Evolutionary conservation across 2,113 vertebrate genomes (phyloP).

Genomic region (Zosterops hypoxanthus): DNA sequence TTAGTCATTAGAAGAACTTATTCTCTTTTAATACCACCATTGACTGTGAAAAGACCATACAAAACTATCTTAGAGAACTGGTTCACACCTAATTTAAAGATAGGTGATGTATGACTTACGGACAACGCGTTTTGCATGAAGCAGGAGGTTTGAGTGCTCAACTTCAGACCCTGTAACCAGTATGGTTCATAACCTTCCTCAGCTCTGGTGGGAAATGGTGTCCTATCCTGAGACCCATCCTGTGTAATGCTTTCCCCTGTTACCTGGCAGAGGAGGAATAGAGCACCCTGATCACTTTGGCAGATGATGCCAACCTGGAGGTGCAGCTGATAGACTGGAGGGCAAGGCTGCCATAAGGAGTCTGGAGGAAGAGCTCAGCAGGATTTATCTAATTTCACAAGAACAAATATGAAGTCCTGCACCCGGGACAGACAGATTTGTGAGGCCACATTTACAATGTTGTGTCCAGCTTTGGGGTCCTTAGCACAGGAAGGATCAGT

Average conservation of each 20-base stretch:
- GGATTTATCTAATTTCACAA: background rate
- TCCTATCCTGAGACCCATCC: background rate
- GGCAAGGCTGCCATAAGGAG: background rate
- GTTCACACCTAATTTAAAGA: background rate
- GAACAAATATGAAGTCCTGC: background rate
- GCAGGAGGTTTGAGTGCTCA: background rate
- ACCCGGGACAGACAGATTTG: background rate
- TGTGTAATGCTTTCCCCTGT: background rate
- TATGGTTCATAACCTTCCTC: background rate
- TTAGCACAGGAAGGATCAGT: background rate
- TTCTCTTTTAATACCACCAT: background rate
- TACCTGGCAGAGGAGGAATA: background rate
- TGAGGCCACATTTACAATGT: background rate
- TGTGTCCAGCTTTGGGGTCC: background rate
- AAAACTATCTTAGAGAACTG: background rate
- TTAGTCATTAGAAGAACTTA: background rate
- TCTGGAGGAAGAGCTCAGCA: background rate
- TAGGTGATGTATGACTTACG: background rate
- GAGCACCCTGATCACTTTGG: background rate
- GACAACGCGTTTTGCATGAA: background rate
- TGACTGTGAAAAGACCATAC: background rate
- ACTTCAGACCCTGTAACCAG: background rate
- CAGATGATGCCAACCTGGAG: background rate
- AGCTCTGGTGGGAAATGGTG: background rate
- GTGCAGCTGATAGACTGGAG: background rate